These are phyloP conservation scores for Chromoteleia sp. DNA, from an alignment of 2,888 invertebrate species.

Conservation along the genomic window DNA sequence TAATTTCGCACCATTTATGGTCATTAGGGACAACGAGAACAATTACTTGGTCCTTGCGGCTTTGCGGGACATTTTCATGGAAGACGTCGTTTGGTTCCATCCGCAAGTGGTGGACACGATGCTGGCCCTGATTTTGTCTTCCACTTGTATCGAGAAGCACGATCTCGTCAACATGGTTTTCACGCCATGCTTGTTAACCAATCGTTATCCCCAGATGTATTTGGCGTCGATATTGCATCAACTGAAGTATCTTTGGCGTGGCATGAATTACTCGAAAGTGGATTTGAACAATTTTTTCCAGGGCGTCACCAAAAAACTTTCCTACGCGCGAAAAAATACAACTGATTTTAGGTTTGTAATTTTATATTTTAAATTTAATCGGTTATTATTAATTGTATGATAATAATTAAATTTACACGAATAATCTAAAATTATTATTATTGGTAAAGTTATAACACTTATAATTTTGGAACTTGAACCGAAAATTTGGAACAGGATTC, in stretches of 20 bases:
- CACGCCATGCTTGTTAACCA: slow-evolving; percentile 67
- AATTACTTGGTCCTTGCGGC: slow-evolving; percentile 68
- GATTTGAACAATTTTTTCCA: slow-evolving; percentile 33
- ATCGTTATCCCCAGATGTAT: slow-evolving; percentile 34
- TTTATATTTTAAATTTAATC: slow-evolving; percentile 6
- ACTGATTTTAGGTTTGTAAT: slow-evolving; percentile 27
- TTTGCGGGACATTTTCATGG: slow-evolving; percentile 59
- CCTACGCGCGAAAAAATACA: slow-evolving; percentile 46
- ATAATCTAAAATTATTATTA: no score
- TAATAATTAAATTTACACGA: no score
- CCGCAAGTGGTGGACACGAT: slow-evolving; percentile 70
- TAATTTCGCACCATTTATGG: slow-evolving; percentile 75
- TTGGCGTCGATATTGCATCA: background rate
- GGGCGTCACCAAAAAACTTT: slow-evolving; percentile 49
- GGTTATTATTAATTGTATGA: background rate
- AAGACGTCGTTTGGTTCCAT: slow-evolving; percentile 59
- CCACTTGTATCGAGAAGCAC: slow-evolving; percentile 61
- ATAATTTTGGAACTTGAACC: no score
- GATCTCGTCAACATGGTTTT: slow-evolving; percentile 77
- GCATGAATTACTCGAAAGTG: slow-evolving; percentile 18
- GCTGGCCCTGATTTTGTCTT: slow-evolving; percentile 52
- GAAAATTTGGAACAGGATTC: no score
- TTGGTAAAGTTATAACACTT: no score
- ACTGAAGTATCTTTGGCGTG: slow-evolving; percentile 5
- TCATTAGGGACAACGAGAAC: slow-evolving; percentile 70